These are phyloP conservation scores for Helleia helle DNA, from an alignment of 2,888 invertebrate genomes.

Conservation along the genomic window DNA sequence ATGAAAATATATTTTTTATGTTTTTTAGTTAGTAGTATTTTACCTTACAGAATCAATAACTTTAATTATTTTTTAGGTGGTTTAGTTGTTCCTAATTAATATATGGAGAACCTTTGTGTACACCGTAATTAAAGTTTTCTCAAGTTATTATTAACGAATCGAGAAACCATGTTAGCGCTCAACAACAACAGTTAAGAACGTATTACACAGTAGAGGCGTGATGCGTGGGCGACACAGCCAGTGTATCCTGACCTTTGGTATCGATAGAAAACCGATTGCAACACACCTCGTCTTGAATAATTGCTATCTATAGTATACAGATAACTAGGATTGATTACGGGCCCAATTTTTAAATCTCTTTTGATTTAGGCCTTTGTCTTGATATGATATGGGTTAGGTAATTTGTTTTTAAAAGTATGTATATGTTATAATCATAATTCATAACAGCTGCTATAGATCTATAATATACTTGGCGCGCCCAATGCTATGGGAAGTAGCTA, in stretches of 20 bases:
- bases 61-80: too few species aligned
- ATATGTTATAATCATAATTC: too few species aligned
- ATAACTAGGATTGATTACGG: slow-evolving; percentile 7
- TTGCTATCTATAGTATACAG: slow-evolving; percentile 5
- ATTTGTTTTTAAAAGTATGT: not conserved
- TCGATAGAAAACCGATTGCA: slow-evolving; percentile 8
- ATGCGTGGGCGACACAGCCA: slow-evolving; percentile 24
- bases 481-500: too few species aligned
- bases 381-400: slow-evolving; percentile 3
- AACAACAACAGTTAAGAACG: slow-evolving; percentile 23
- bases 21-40: too few species aligned
- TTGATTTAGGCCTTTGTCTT: not conserved
- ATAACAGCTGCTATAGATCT: too few species aligned
- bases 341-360: slow-evolving; percentile 6
- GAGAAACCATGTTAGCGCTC: slow-evolving; percentile 15
- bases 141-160: too few species aligned
- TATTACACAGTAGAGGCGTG: slow-evolving; percentile 26
- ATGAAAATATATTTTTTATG: too few species aligned
- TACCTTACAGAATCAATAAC: too few species aligned
- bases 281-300: slow-evolving; percentile 7
- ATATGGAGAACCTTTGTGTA: too few species aligned
- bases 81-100: too few species aligned
- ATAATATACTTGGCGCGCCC: too few species aligned
- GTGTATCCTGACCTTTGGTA: slow-evolving; percentile 18
- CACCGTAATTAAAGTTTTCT: too few species aligned